Evolutionary conservation across 2,888 invertebrate species (phyloP), one percentile per base, ranked within the genome.

Genomic region (Mythimna impura): DNA sequence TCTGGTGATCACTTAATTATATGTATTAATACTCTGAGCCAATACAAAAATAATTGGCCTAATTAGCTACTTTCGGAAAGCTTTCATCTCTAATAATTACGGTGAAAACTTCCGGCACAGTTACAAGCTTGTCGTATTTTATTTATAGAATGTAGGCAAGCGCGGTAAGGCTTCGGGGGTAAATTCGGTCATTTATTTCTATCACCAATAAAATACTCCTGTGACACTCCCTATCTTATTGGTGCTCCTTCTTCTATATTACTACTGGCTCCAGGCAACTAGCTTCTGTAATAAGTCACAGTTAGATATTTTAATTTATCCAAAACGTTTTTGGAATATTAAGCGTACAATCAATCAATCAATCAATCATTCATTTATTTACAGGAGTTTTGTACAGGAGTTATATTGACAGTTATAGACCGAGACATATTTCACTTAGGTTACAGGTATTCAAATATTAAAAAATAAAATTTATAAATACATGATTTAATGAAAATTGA

Each of bases 81-180:
- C 62, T 76, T 76, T 69, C 9, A 61, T 17, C 12, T 50, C 9
- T 3, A 25, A 22, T 60, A 64, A 60, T 70, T 77, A 66, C 36
- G 36, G 47, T 78, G 22, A 52, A 52, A 73, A 66, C 61, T 72
- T 66, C 43, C 25, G 60, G 65, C 64, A 52, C 34, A 54, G 25
- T 60, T 63, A 36, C 22, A 52, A 71, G 50, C 60, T 50, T 55
- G 55, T 61, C 67, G 65, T 78, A 67, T 55, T 78, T 78, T 36
- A 73, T 78, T 78, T 36, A 73, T 9, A n/a, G 60, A 60, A 73
- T 67, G 40, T 73, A 55, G 64, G 14, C 66, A 14, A 34, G 30
- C 14, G 57, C 36, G 8, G 36, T 1, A 1, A 25, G n/a, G 25
- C 73, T 57, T 25, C 5, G 40, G 40, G 50, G 50, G 0, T 50